Evolutionary conservation across 2,113 vertebrate species (phyloP).

Genomic region (Haemorhous mexicanus): DNA sequence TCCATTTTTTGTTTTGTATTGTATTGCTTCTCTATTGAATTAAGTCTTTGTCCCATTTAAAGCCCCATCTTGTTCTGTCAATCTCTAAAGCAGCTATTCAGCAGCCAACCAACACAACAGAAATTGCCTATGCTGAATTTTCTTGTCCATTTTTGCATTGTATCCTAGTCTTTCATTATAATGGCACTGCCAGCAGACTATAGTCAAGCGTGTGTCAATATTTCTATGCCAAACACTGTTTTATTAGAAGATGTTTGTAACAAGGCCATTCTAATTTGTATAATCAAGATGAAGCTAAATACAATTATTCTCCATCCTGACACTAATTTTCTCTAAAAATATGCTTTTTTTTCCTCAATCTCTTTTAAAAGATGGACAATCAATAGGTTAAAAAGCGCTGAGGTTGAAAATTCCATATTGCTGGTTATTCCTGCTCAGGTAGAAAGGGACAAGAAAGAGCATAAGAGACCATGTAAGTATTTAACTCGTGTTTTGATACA

Average conservation of each 20-base stretch:
- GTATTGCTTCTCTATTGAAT: slow-evolving; percentile 64
- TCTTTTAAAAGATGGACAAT: neutral
- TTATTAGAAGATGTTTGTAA: slow-evolving; percentile 49
- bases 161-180: slow-evolving; percentile 23
- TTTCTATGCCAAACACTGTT: slow-evolving; percentile 27
- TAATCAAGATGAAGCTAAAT: slow-evolving; percentile 50
- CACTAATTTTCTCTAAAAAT: neutral
- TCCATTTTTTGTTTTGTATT: slow-evolving; percentile 55
- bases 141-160: slow-evolving; percentile 48
- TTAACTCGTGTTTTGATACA: neutral
- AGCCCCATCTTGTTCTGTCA: slow-evolving; percentile 58
- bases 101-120: slow-evolving; percentile 23
- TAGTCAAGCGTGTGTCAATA: slow-evolving; percentile 30
- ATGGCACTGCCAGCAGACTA: neutral
- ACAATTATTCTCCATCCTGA: neutral
- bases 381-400: neutral
- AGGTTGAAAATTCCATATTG: neutral
- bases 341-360: neutral
- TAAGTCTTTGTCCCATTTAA: slow-evolving; percentile 65
- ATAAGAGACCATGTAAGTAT: neutral
- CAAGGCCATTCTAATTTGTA: slow-evolving; percentile 34
- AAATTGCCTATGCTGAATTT: neutral
- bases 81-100: slow-evolving; percentile 60
- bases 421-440: neutral
- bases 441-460: neutral